phyloP scores from a whole-genome alignment of 2,888 invertebrate species.

The Drosophila antonietae region DNA sequence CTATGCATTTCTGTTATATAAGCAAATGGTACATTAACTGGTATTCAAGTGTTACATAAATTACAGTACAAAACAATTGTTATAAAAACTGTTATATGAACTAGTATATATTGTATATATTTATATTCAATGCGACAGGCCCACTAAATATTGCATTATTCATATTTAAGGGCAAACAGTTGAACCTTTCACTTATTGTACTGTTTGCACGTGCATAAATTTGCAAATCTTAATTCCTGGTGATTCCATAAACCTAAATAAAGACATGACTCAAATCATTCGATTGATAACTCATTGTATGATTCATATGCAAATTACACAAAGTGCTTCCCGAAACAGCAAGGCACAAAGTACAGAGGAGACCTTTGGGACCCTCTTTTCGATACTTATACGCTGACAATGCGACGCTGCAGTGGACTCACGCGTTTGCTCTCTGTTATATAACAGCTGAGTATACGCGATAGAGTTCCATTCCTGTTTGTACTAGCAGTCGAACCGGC shows the following conservation, averaged over 20 bases:
- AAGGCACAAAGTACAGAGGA: constrained; percentile 7
- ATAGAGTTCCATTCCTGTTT: constrained; percentile 38
- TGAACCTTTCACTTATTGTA: background rate
- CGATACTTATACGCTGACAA: constrained; percentile 33
- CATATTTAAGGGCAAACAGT: background rate
- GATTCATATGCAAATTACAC: constrained; percentile 44
- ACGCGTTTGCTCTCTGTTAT: constrained; percentile 32
- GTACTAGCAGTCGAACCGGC: constrained; percentile 54
- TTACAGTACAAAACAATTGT: too few relatives aligned
- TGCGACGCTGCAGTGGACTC: constrained; percentile 15
- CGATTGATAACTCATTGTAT: constrained; percentile 24
- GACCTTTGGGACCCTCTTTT: constrained; percentile 48
- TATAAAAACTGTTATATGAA: background rate
- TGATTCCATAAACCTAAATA: background rate
- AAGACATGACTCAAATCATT: constrained; percentile 14
- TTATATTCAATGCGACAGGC: background rate
- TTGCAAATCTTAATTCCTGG: background rate
- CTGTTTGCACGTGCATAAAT: background rate
- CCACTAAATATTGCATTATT: background rate
- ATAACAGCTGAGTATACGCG: constrained; percentile 26
- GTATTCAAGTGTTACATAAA: background rate
- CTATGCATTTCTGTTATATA: background rate
- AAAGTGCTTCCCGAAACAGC: constrained; percentile 47
- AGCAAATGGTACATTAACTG: background rate
- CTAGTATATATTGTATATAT: constrained; percentile 6